Evolutionary conservation across 2,113 vertebrate genomes (phyloP), one percentile per base, ranked within the genome.

Genomic region (Apodemus sylvaticus): DNA sequence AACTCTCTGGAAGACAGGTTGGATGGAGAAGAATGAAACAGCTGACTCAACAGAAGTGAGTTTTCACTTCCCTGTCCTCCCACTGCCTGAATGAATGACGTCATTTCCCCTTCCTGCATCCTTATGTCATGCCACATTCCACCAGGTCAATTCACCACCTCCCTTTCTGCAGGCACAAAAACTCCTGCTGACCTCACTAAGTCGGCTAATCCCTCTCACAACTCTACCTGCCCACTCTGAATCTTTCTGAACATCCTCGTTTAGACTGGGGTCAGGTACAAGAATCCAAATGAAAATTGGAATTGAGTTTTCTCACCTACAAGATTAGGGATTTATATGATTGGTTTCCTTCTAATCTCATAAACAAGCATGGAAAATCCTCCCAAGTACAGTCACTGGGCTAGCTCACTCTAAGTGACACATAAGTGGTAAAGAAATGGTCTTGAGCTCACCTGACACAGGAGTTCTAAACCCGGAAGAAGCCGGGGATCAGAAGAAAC

Each of bases 81-180:
- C 82, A 74, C 42, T 39, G 53, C 83, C 20, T 36, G 73, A 17
- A 7, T 4, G 36, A 42, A 22, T 96, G 83, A 88, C 0, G 0
- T 93, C 90, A 97, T 90, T 96, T 96, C 95, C 92, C 20, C 73
- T 93, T 95, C 94, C 93, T 95, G 89, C 0, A 0, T 92, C 51
- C 83, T 93, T 90, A 19, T 83, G 16, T 39, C 85, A 0, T n/a
- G 4, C 39, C 81, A 7, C 62, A 36, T 34, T 89, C 73, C 90
- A 94, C 83, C 74, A 66, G 58, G n/a, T 29, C 13, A 19, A 60
- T 53, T 68, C 39, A 53, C 73, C 79, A 45, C 89, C 60, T 19
- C 8, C 7, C 83, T 95, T 39, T 79, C 58, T 82, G 29, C 22
- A 1, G 20, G 14, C 60, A 36, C 66, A 60, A 51, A 76, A 12